Evolutionary conservation across 2,888 invertebrate species (phyloP).

Genomic region (Thymelicus lineola): DNA sequence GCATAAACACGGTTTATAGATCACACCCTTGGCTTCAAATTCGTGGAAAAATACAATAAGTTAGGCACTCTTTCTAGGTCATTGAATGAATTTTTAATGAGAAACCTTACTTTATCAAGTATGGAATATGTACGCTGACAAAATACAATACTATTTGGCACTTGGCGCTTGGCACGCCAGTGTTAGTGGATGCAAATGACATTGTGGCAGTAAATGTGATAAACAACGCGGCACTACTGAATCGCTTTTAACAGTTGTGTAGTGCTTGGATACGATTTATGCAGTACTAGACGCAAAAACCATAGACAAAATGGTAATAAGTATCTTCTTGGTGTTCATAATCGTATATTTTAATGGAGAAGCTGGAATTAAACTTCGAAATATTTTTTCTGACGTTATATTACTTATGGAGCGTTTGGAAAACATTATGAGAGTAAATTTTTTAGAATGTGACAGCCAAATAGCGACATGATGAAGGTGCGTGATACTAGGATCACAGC

Average conservation of each 20-base stretch:
- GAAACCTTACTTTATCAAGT: neutral
- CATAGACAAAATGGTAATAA: constrained; percentile 11
- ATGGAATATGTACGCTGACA: constrained; percentile 14
- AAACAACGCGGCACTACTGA: constrained; percentile 2
- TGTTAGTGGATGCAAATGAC: constrained; percentile 36
- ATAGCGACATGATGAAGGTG: no score
- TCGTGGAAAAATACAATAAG: no score
- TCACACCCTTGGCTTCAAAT: no score
- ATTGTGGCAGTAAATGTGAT: constrained; percentile 33
- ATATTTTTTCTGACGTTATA: no score
- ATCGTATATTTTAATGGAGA: neutral
- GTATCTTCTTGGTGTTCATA: neutral
- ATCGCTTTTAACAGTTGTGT: constrained; percentile 19
- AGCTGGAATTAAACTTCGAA: no score
- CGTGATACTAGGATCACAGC: no score
- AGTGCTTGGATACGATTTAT: constrained; percentile 25
- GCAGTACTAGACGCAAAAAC: constrained; percentile 25
- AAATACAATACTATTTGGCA: constrained; percentile 22
- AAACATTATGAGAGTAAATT: no score
- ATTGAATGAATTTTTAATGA: neutral
- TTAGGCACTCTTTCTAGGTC: neutral
- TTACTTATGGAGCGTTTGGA: no score
- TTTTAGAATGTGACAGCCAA: no score
- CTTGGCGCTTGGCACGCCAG: constrained; percentile 31
- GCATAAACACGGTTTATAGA: no score